phyloP scores from a whole-genome alignment of 2,797 vertebrate genomes.

The Echeneis naucrates region DNA sequence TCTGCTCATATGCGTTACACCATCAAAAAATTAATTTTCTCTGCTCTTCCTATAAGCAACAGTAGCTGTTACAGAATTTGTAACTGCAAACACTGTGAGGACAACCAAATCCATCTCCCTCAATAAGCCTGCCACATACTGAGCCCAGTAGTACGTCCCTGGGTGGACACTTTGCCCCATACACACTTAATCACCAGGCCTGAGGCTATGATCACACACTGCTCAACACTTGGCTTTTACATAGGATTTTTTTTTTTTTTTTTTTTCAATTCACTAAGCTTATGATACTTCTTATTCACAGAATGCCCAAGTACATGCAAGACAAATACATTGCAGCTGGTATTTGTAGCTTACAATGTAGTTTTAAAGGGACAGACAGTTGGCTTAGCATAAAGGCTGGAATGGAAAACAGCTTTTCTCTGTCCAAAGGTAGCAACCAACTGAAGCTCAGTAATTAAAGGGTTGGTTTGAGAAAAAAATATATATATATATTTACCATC shows the following conservation, averaged over 20 bases:
- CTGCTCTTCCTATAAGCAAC: slow-evolving; percentile 20
- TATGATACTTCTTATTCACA: slow-evolving; percentile 14
- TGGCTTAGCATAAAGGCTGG: not conserved
- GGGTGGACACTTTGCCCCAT: slow-evolving; percentile 45
- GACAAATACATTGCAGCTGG: slow-evolving; percentile 3
- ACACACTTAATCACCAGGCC: slow-evolving; percentile 58
- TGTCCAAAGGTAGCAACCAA: not conserved
- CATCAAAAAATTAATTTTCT: slow-evolving; percentile 56
- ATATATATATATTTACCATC: too few species aligned
- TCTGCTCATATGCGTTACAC: slow-evolving; percentile 57
- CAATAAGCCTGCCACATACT: slow-evolving; percentile 55
- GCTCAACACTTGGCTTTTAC: slow-evolving; percentile 44
- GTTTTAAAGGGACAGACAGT: slow-evolving; percentile 5
- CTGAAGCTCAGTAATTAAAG: not conserved
- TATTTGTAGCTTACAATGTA: not conserved
- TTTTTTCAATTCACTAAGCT: slow-evolving; percentile 46
- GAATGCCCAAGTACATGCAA: not conserved
- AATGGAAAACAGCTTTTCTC: not conserved
- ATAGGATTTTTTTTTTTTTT: slow-evolving; percentile 58
- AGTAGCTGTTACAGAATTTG: slow-evolving; percentile 29
- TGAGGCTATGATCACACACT: slow-evolving; percentile 62
- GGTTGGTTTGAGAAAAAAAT: too few species aligned
- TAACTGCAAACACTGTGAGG: slow-evolving; percentile 28
- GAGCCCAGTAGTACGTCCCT: slow-evolving; percentile 36
- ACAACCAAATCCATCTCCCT: slow-evolving; percentile 36